Conservation (phyloP, 2,113 vertebrate species). For the Platysternon megacephalum region DNA sequence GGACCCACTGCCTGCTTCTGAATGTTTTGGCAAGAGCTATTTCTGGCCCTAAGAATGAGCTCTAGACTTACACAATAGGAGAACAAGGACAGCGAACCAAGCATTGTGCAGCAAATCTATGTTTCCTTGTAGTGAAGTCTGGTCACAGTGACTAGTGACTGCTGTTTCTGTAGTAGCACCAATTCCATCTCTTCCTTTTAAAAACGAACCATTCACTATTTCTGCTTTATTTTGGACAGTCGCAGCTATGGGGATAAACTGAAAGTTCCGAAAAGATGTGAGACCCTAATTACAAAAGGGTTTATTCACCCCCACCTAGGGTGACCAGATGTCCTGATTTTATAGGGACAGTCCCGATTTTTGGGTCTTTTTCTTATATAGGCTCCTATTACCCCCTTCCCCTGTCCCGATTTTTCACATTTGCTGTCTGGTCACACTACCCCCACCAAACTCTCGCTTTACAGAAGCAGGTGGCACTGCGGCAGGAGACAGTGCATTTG, state of each 20-base stretch:
- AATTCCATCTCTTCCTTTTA: not conserved
- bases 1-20: not conserved
- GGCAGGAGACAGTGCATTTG: not conserved
- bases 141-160: not conserved
- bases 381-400: too few species aligned
- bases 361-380: too few species aligned
- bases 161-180: conserved; percentile 63
- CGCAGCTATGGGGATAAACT: not conserved
- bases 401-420: too few species aligned
- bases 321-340: too few species aligned
- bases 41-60: fast-evolving
- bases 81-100: not conserved
- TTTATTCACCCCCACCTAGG: fast-evolving
- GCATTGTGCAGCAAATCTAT: fast-evolving
- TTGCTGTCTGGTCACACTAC: too few species aligned
- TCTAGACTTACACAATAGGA: fast-evolving
- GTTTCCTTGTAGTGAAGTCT: not conserved
- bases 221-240: not conserved
- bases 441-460: fast-evolving
- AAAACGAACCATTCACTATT: fast-evolving
- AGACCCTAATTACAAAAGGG: fast-evolving
- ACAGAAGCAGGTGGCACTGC: fast-evolving
- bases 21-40: fast-evolving
- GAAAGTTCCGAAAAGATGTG: not conserved
- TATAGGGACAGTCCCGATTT: too few species aligned